phyloP scores from a whole-genome alignment of 2,797 vertebrate genomes.

The Menidia menidia region DNA sequence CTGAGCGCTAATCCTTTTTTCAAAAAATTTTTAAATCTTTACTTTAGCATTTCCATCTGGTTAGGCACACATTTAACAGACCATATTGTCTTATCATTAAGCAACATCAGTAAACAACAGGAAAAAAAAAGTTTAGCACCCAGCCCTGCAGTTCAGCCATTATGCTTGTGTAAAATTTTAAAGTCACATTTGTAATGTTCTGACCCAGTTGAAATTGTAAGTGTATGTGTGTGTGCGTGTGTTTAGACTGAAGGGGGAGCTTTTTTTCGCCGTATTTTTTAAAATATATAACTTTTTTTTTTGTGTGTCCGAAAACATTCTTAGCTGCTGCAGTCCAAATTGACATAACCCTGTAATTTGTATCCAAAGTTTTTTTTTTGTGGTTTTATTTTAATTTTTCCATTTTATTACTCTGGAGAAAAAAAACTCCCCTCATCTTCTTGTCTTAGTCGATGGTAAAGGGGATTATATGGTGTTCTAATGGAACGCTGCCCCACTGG shows the following conservation, averaged over 20 bases:
- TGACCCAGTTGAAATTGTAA: slow-evolving; percentile 9
- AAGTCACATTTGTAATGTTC: slow-evolving; percentile 9
- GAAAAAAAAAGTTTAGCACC: background rate
- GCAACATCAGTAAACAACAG: no score
- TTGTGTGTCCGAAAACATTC: slow-evolving; percentile 13
- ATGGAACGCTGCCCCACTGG: slow-evolving; percentile 22
- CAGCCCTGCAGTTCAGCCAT: slow-evolving; percentile 15
- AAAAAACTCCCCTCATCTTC: slow-evolving; percentile 42
- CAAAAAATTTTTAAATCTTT: no score
- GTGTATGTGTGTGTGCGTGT: slow-evolving; percentile 19
- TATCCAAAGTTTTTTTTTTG: background rate
- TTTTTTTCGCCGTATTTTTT: slow-evolving; percentile 38
- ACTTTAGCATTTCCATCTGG: background rate
- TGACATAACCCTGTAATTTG: background rate
- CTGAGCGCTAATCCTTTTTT: slow-evolving; percentile 26
- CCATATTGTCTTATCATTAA: no score
- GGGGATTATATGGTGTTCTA: background rate
- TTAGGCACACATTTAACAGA: background rate
- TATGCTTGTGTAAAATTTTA: background rate
- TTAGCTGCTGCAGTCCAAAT: slow-evolving; percentile 2
- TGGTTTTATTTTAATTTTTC: slow-evolving; percentile 1
- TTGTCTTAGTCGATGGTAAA: slow-evolving; percentile 7
- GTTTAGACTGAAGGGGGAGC: slow-evolving; percentile 4
- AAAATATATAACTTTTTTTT: background rate
- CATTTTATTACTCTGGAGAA: slow-evolving; percentile 34